Percentiles rank a stretch among this genome's conserved stretches.
Conservation (phyloP, 2,113 vertebrate genomes). For the Gallinago paraguaiae region DNA sequence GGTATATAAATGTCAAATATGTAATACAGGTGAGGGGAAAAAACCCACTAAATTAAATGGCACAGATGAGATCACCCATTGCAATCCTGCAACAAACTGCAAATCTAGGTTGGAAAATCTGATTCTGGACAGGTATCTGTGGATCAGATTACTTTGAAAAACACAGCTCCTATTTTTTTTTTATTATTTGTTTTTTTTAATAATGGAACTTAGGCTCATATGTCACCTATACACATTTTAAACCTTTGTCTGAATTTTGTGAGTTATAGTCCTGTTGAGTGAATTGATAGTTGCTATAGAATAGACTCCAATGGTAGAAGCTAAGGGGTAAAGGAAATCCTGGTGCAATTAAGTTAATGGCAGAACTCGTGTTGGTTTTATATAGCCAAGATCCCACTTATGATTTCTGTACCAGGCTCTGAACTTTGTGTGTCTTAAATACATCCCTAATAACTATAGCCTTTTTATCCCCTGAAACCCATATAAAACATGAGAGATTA, state of each 20-base stretch:
- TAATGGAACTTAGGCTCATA: not conserved
- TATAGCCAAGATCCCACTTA: not conserved
- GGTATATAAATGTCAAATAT: not conserved
- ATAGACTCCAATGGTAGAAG: not conserved
- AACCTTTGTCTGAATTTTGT: not conserved
- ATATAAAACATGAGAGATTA: not conserved
- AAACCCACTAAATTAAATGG: not conserved
- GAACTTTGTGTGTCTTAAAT: not conserved
- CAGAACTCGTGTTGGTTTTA: not conserved
- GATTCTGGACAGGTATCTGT: not conserved
- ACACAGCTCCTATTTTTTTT: not conserved
- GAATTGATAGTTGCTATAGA: not conserved
- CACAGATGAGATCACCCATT: not conserved
- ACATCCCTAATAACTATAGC: not conserved
- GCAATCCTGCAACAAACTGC: not conserved
- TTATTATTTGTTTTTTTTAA: not conserved
- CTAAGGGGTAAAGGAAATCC: not conserved
- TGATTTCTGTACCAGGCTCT: not conserved
- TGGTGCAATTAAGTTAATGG: not conserved
- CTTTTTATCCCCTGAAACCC: not conserved
- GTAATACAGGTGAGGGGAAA: not conserved
- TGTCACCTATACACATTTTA: not conserved
- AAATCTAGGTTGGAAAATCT: not conserved
- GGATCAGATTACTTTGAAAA: not conserved
- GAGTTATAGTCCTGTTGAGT: not conserved